Evolutionary conservation across 2,888 invertebrate species (phyloP).

Genomic region (Caenorhabditis virilis): DNA sequence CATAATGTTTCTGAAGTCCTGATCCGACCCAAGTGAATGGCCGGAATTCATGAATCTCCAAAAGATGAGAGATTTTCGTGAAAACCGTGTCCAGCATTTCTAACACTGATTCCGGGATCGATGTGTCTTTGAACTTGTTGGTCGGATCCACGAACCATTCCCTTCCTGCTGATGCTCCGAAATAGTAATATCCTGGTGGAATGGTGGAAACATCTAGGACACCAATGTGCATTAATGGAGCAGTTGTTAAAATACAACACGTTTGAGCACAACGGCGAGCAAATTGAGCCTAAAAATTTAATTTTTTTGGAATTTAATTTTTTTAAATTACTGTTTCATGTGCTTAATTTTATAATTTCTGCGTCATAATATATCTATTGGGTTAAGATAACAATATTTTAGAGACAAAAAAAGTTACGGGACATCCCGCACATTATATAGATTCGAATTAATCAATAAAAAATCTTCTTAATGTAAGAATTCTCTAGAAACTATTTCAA

Average conservation of each 20-base stretch:
- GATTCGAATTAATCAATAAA: too few relatives aligned
- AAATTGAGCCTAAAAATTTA: conserved; percentile 63
- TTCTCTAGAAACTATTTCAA: too few relatives aligned
- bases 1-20: conserved; percentile 67
- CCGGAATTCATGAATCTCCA: conserved; percentile 60
- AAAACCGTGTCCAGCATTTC: conserved; percentile 61
- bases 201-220: conserved; percentile 47
- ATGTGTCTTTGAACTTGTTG: conserved; percentile 66
- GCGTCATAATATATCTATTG: too few relatives aligned
- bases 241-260: conserved; percentile 67
- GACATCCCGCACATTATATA: too few relatives aligned
- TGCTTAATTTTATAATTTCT: too few relatives aligned
- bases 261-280: conserved; percentile 68
- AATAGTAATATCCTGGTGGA: conserved; percentile 64
- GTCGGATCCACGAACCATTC: conserved; percentile 68
- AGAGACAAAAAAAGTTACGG: too few relatives aligned
- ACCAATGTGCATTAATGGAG: conserved; percentile 67
- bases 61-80: conserved; percentile 50
- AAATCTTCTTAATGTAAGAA: too few relatives aligned
- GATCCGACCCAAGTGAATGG: conserved; percentile 67
- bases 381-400: too few relatives aligned
- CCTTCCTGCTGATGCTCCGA: conserved; percentile 67
- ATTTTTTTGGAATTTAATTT: too few relatives aligned
- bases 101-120: conserved; percentile 57
- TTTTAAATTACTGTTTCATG: too few relatives aligned